Percentiles rank a stretch among this genome's conserved stretches.
Evolutionary conservation across 2,113 vertebrate species (phyloP).

Genomic region (Myiozetetes cayanensis): DNA sequence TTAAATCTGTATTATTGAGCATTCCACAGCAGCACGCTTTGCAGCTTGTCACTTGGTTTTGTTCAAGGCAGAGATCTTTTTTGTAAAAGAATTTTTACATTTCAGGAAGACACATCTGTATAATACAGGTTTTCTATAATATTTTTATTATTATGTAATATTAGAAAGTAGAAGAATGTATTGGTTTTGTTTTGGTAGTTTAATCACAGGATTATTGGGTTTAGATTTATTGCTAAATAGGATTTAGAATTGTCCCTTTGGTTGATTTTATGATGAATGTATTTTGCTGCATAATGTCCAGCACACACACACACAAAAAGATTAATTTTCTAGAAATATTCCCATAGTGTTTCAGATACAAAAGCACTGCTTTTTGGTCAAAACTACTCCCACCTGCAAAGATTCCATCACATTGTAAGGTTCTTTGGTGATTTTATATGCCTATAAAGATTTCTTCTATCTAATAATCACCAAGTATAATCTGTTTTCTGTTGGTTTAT

Average conservation of each 20-base stretch:
- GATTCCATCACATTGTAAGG: not conserved
- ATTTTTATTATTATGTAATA: not conserved
- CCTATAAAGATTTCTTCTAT: not conserved
- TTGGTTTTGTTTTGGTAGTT: not conserved
- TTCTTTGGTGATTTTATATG: not conserved
- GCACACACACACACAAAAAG: not conserved
- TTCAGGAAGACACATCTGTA: slow-evolving; percentile 29
- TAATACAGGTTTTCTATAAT: not conserved
- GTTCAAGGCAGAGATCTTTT: slow-evolving; percentile 48
- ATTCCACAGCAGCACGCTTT: slow-evolving; percentile 34
- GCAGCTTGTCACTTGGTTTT: slow-evolving; percentile 61
- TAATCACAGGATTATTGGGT: not conserved
- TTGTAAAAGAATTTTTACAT: slow-evolving; percentile 29
- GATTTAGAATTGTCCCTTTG: not conserved
- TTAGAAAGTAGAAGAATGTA: not conserved
- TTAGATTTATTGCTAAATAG: not conserved
- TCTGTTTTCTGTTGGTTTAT: not conserved
- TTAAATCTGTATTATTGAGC: slow-evolving; percentile 41
- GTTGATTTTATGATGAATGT: not conserved
- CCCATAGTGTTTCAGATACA: not conserved
- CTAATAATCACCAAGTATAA: not conserved
- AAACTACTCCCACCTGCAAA: not conserved
- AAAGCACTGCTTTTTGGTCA: not conserved
- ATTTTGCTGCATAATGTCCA: not conserved
- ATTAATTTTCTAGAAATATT: not conserved